Evolutionary conservation across 2,888 invertebrate genomes (phyloP), one percentile per base, ranked within the genome.

Genomic region (Amphipyra berbera): DNA sequence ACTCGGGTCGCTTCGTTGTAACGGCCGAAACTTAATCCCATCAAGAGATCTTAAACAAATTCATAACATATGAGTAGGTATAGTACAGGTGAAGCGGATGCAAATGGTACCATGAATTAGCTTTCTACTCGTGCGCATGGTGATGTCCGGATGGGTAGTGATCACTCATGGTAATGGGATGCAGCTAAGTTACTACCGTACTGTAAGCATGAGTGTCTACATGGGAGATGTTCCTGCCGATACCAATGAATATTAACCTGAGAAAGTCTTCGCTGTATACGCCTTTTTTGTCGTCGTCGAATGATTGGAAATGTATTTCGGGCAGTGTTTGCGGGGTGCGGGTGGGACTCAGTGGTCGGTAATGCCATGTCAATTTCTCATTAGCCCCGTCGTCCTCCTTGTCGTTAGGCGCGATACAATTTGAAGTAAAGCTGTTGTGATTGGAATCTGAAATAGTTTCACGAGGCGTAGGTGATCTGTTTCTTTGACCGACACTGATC

Each of bases 21-120:
- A 85, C 59, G 96, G 96, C 70, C 95, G 95, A 82, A 89, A 95
- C 88, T 96, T 96, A 82, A 96, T 95, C 78, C 96, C 96, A 88
- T 97, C 96, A 84, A 96, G 94, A 79, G 96, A 96, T 89, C 95
- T 95, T 95, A 92, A 95, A 95, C 93, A 93, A 95, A 94, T 68
- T 80, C 70, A 80, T 61, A 80, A 78, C 47, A 92, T 58, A 89
- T 92, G 91, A 93, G 86, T 90, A 84, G 90, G 79, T 93, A 91
- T 93, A 85, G 80, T 92, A 90, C 90, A 93, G 65, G 82, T 84
- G 88, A 86, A 83, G 73, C 68, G 76, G 79, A 86, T 85, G 73
- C 68, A 76, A 78, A 86, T 85, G 86, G 73, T 73, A 72, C 82
- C 87, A 84, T 85, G 82, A 85, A 45, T 80, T 80, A 76, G 79